These are phyloP conservation scores for Tyria jacobaeae DNA, from an alignment of 2,888 invertebrate species.

Conservation along the genomic window DNA sequence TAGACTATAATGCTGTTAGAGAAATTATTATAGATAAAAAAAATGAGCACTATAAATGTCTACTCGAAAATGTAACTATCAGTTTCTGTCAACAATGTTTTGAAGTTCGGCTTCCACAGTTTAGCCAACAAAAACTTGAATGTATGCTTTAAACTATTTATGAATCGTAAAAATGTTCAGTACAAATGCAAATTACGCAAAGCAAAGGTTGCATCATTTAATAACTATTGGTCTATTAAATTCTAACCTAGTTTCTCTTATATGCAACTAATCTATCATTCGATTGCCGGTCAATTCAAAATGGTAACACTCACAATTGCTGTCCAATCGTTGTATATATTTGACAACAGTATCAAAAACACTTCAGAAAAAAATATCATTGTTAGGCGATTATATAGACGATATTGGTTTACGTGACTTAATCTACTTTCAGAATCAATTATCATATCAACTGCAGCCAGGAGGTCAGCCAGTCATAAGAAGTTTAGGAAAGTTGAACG, in stretches of 20 bases:
- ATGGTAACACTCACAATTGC: background rate
- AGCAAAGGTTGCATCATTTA: slow-evolving; percentile 9
- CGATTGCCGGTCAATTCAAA: slow-evolving; percentile 2
- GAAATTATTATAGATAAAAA: background rate
- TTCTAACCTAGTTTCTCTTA: background rate
- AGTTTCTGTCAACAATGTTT: background rate
- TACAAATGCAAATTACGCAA: slow-evolving; percentile 17
- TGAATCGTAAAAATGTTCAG: slow-evolving; percentile 16
- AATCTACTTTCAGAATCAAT: background rate
- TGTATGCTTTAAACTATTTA: slow-evolving; percentile 11
- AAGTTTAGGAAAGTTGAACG: too few relatives aligned
- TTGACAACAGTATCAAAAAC: background rate
- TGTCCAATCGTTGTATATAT: background rate
- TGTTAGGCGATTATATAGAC: too few relatives aligned
- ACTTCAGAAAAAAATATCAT: background rate
- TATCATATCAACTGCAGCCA: too few relatives aligned
- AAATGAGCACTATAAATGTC: background rate
- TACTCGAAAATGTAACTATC: background rate
- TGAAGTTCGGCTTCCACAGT: background rate
- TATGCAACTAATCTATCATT: background rate
- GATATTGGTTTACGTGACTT: background rate
- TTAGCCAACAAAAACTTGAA: background rate
- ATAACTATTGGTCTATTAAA: slow-evolving; percentile 8
- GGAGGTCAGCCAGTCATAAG: too few relatives aligned
- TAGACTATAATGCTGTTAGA: too few relatives aligned